Evolutionary conservation across 1,140 invertebrate genomes (phyloP).

Genomic region (Drosophila lacertosa): DNA sequence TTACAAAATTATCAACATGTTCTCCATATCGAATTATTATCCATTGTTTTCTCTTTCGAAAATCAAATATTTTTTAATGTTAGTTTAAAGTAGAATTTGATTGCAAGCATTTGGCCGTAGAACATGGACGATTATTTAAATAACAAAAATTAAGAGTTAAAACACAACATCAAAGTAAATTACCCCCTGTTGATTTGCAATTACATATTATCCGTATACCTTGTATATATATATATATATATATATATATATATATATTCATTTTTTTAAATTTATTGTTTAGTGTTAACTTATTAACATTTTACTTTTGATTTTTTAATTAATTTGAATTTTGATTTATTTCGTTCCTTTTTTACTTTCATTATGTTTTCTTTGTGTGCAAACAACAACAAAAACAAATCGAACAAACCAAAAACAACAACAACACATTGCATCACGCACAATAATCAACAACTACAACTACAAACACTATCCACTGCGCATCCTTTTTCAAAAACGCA

Average conservation of each 20-base stretch:
- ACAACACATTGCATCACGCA: slow-evolving; percentile 34
- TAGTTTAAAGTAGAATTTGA: slow-evolving; percentile 62
- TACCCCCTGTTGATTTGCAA: slow-evolving; percentile 5
- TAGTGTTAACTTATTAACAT: slow-evolving; percentile 34
- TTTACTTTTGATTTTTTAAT: slow-evolving; percentile 72
- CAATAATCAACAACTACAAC: slow-evolving; percentile 24
- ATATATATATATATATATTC: slow-evolving; percentile 20
- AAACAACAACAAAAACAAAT: slow-evolving; percentile 51
- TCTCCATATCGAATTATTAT: slow-evolving; percentile 10
- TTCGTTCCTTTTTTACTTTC: slow-evolving; percentile 76
- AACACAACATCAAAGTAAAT: slow-evolving; percentile 5
- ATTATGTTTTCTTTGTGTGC: slow-evolving; percentile 72
- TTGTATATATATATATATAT: slow-evolving; percentile 22
- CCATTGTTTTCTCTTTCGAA: slow-evolving; percentile 18
- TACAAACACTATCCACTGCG: slow-evolving; percentile 26
- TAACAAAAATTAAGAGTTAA: slow-evolving; percentile 2
- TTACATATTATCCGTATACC: slow-evolving; percentile 9
- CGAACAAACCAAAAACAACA: slow-evolving; percentile 47
- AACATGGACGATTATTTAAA: slow-evolving; percentile 35
- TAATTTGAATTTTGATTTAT: slow-evolving; percentile 71
- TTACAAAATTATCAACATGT: slow-evolving; percentile 14
- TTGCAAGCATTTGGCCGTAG: slow-evolving; percentile 62
- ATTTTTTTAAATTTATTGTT: slow-evolving; percentile 2
- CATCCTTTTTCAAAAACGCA: slow-evolving; percentile 32
- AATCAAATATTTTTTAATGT: slow-evolving; percentile 43